Percentiles rank a stretch among this genome's conserved stretches.
phyloP scores from a whole-genome alignment of 1,140 invertebrate species.

The Drosophila parabipectinata region DNA sequence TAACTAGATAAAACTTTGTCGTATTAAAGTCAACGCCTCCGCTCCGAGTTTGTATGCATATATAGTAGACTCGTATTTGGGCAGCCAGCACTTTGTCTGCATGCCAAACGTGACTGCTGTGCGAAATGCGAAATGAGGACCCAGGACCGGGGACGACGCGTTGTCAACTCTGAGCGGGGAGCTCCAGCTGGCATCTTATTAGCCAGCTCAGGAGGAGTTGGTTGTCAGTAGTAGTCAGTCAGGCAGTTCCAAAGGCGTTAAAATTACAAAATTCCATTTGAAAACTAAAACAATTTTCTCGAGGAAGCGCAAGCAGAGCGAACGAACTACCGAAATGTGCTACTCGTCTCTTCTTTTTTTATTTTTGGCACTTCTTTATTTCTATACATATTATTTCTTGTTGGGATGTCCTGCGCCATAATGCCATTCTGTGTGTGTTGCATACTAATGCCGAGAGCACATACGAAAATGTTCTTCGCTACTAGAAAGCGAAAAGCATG shows the following conservation, averaged over 20 bases:
- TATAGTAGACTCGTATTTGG: conserved; percentile 42
- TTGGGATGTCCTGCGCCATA: conserved; percentile 73
- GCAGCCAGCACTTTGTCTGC: conserved; percentile 62
- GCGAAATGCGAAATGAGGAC: conserved; percentile 35
- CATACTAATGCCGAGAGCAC: conserved; percentile 71
- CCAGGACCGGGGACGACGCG: conserved; percentile 21
- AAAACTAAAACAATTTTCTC: conserved; percentile 78
- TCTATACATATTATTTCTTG: conserved; percentile 22
- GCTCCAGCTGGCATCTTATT: conserved; percentile 35
- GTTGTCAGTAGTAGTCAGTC: conserved; percentile 9
- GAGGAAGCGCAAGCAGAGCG: conserved; percentile 17
- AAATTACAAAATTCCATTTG: conserved; percentile 83
- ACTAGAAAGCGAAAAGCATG: conserved; percentile 57
- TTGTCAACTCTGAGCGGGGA: conserved; percentile 44
- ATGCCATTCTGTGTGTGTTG: conserved; percentile 74
- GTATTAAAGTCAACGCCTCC: conserved; percentile 45
- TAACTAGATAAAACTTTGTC: conserved; percentile 34
- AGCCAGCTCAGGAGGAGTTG: conserved; percentile 18
- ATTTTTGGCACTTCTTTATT: background rate
- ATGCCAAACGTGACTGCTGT: conserved; percentile 69
- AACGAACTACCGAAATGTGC: conserved; percentile 47
- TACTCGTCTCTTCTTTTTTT: conserved; percentile 37
- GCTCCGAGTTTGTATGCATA: conserved; percentile 34
- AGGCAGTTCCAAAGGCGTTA: conserved; percentile 62
- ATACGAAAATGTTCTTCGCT: conserved; percentile 23